phyloP scores from a whole-genome alignment of 2,797 vertebrate species.

The Oreortyx pictus region DNA sequence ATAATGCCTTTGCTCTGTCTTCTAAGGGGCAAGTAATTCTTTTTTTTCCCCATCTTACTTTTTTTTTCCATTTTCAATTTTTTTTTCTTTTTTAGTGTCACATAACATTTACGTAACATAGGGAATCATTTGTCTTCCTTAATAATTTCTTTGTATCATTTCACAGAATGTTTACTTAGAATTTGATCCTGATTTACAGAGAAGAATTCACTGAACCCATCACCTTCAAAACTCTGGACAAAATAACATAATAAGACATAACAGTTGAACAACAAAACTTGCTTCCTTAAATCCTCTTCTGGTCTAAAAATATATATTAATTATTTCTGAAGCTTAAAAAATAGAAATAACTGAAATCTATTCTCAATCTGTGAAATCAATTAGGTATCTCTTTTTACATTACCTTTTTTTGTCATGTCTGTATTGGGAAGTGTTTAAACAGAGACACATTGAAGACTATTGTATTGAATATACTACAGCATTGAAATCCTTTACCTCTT shows the following conservation, averaged over 20 bases:
- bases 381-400: not conserved
- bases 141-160: not conserved
- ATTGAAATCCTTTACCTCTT: not conserved
- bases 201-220: not conserved
- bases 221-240: not conserved
- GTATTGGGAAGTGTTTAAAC: not conserved
- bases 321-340: not conserved
- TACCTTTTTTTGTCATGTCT: not conserved
- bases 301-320: not conserved
- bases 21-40: not conserved
- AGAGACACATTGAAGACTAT: not conserved
- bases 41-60: too few relatives aligned
- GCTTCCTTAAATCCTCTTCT: not conserved
- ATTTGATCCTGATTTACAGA: not conserved
- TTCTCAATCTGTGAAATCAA: not conserved
- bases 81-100: not conserved
- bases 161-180: not conserved
- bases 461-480: not conserved
- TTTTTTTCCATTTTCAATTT: not conserved
- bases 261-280: not conserved
- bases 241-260: not conserved
- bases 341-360: not conserved
- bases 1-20: not conserved
- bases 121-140: not conserved
- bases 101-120: not conserved